Evolutionary conservation across 2,113 vertebrate species (phyloP).

Genomic region (Podocnemis expansa): DNA sequence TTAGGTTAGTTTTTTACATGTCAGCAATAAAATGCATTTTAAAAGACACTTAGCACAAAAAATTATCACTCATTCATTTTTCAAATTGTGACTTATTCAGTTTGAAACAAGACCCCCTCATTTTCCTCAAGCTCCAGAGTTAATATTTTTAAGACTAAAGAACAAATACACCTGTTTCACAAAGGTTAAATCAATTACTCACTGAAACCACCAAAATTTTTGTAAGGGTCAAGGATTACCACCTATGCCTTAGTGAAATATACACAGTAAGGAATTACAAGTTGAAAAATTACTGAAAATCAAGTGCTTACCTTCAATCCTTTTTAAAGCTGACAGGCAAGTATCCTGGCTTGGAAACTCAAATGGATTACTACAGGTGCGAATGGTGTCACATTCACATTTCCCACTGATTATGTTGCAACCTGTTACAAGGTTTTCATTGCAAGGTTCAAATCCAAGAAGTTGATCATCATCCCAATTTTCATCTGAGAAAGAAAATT

Average conservation of each 20-base stretch:
- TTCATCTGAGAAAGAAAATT: slow-evolving; percentile 84
- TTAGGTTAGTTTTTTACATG: not conserved
- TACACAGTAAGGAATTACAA: not conserved
- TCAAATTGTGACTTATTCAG: not conserved
- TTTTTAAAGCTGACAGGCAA: slow-evolving; percentile 87
- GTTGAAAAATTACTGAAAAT: slow-evolving; percentile 25
- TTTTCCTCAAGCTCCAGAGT: not conserved
- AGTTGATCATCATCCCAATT: slow-evolving; percentile 93
- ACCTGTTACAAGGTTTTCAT: slow-evolving; percentile 91
- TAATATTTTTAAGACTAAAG: not conserved
- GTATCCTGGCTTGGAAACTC: slow-evolving; percentile 88
- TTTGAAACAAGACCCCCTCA: no score
- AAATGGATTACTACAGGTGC: slow-evolving; percentile 91
- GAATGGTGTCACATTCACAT: slow-evolving; percentile 88
- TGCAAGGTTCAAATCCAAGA: slow-evolving; percentile 91
- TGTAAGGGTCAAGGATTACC: not conserved
- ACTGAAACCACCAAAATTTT: not conserved
- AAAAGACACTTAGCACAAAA: not conserved
- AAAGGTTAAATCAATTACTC: not conserved
- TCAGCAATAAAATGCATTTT: not conserved
- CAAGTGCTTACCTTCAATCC: slow-evolving; percentile 87
- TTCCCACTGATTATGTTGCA: slow-evolving; percentile 93
- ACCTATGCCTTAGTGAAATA: not conserved
- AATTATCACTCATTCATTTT: not conserved
- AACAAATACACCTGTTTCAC: not conserved